phyloP scores from a whole-genome alignment of 2,113 vertebrate species.

The Charadrius vociferus region DNA sequence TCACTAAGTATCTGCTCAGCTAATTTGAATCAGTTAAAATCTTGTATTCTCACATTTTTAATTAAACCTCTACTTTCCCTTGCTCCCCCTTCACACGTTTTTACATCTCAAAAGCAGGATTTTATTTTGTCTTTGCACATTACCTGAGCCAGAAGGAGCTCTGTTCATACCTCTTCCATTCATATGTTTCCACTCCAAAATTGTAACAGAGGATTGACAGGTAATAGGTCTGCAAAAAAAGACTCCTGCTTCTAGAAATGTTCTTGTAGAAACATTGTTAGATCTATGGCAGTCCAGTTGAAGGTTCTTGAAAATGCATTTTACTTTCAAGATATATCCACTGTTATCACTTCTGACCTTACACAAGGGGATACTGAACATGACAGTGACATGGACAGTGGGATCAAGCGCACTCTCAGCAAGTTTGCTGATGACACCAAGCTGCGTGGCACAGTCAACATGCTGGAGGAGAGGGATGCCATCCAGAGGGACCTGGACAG shows the following conservation, averaged over 20 bases:
- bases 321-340: neutral
- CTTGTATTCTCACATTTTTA: neutral
- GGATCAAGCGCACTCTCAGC: too few species aligned
- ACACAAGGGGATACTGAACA: neutral
- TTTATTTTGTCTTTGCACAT: neutral
- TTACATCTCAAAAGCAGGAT: neutral
- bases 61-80: neutral
- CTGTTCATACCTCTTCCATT: conserved; percentile 81
- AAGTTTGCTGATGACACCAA: too few species aligned
- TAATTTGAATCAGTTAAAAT: neutral
- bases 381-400: too few species aligned
- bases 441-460: too few species aligned
- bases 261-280: neutral
- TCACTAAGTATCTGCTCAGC: neutral
- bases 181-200: conserved; percentile 86
- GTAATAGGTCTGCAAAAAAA: conserved; percentile 80
- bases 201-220: conserved; percentile 91
- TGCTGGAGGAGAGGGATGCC: too few species aligned
- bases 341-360: neutral
- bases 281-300: neutral
- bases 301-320: neutral
- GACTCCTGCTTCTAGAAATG: neutral
- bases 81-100: neutral
- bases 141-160: conserved; percentile 94
- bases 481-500: too few species aligned